Percentiles rank a stretch among this genome's conserved stretches.
Evolutionary conservation across 2,113 vertebrate genomes (phyloP).

Genomic region (Melanerpes aurifrons): DNA sequence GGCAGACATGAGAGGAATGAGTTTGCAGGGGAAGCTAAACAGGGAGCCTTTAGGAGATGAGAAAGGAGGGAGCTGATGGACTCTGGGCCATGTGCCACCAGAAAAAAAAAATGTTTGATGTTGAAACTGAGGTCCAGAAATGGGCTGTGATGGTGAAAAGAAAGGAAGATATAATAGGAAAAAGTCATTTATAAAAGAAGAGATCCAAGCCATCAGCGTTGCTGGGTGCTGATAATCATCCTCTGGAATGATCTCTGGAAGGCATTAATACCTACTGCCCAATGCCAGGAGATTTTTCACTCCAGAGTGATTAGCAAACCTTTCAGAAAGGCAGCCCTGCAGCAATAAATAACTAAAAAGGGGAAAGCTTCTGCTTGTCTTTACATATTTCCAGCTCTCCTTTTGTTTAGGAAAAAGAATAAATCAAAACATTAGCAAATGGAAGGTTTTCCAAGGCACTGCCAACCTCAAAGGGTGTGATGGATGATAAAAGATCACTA

Average conservation of each 20-base stretch:
- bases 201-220: background rate
- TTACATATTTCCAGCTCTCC: background rate
- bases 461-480: background rate
- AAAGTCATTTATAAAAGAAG: background rate
- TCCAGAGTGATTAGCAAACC: background rate
- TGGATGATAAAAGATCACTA: background rate
- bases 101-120: background rate
- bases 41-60: background rate
- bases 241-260: background rate
- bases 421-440: background rate
- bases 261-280: background rate
- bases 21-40: slow-evolving; percentile 26
- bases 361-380: background rate
- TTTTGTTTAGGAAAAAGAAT: background rate
- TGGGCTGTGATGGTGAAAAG: background rate
- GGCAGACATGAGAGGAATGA: slow-evolving; percentile 33
- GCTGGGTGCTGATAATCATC: background rate
- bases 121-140: slow-evolving; percentile 5
- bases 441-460: background rate
- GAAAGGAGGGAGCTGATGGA: background rate
- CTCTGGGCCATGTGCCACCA: background rate
- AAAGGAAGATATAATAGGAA: too few species aligned
- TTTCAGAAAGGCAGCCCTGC: background rate
- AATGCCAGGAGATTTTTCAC: background rate
- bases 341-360: background rate